Evolutionary conservation across 2,888 invertebrate species (phyloP).

Genomic region (Drosophila tanythrix): DNA sequence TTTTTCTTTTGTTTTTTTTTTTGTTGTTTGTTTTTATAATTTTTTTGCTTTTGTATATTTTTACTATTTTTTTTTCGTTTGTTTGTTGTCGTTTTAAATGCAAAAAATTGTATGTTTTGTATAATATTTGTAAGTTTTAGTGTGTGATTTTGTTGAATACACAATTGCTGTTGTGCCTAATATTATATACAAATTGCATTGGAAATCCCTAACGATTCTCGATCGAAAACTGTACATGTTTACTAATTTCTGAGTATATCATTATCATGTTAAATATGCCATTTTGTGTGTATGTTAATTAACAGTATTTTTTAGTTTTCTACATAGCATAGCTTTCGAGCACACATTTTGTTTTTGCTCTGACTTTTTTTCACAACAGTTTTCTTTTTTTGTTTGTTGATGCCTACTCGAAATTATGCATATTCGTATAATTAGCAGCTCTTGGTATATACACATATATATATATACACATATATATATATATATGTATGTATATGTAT

Average conservation of each 20-base stretch:
- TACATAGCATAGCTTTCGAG: constrained; percentile 29
- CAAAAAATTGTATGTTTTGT: constrained; percentile 70
- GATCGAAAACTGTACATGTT: constrained; percentile 44
- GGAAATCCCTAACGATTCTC: constrained; percentile 49
- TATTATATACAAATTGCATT: constrained; percentile 58
- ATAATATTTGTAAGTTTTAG: constrained; percentile 41
- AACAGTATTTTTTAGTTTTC: constrained; percentile 37
- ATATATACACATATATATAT: constrained; percentile 1
- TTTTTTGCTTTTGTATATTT: constrained; percentile 65
- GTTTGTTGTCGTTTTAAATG: constrained; percentile 64
- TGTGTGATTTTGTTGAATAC: constrained; percentile 35
- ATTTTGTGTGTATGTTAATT: constrained; percentile 31
- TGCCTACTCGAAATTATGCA: constrained; percentile 30
- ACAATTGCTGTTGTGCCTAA: constrained; percentile 24
- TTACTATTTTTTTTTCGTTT: constrained; percentile 61
- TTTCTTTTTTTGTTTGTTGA: constrained; percentile 3
- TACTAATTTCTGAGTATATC: constrained; percentile 28
- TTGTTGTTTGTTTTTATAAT: constrained; percentile 32
- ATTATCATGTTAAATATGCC: constrained; percentile 27
- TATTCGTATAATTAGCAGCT: constrained; percentile 49
- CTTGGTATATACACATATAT: constrained; percentile 36
- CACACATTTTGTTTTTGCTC: constrained; percentile 6
- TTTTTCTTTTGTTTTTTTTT: constrained; percentile 35
- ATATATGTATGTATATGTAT: background rate
- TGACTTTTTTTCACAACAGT: constrained; percentile 16